Evolutionary conservation across 1,140 invertebrate genomes (phyloP), one percentile per base, ranked within the genome.

Genomic region (Sitobion miscanthi): DNA sequence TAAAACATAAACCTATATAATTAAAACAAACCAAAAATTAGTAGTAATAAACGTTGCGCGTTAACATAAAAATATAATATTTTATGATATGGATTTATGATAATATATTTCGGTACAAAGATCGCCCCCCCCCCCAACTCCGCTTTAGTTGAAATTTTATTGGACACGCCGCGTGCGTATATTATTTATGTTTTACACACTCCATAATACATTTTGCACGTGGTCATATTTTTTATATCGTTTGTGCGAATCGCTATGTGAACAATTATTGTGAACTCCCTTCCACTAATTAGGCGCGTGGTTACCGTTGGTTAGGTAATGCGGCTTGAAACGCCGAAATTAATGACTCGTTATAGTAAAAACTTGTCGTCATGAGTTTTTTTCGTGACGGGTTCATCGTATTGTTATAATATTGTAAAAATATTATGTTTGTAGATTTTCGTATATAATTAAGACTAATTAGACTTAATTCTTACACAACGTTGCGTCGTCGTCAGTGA

Each of bases 291-390:
- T 69, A 69, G 30, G 30, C 30, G 30, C 30, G 14, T n/a, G 62
- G n/a, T 77, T 69, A 69, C 57, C 49, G 49, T 2, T 69, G 62
- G 62, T 69, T 69, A 69, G 62, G 62, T n/a, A n/a, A 77, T n/a
- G 14, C 30, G 14, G 49, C 11, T 2, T 77, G 30, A n/a, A 77
- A 30, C 14, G 30, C 8, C 62, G 30, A n/a, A 77, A 77, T 77
- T 77, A 77, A 77, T 77, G n/a, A 77, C 62, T n/a, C 62, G 30
- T 77, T 77, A 69, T 69, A 77, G 62, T 77, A 77, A 77, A 35
- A 77, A 77, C 62, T 77, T 77, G 62, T 77, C n/a, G 14, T 69
- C 4, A 4, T 77, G 30, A 11, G 30, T 77, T 77, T 77, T 77
- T n/a, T 69, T 69, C 11, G 17, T n/a, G 62, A 77, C 62, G n/a